A percentile compares a stretch with the other conserved stretches of the same genome.
These are phyloP conservation scores for Enteromius anoplus DNA, from an alignment of 2,797 vertebrate species.

Conservation along the genomic window DNA sequence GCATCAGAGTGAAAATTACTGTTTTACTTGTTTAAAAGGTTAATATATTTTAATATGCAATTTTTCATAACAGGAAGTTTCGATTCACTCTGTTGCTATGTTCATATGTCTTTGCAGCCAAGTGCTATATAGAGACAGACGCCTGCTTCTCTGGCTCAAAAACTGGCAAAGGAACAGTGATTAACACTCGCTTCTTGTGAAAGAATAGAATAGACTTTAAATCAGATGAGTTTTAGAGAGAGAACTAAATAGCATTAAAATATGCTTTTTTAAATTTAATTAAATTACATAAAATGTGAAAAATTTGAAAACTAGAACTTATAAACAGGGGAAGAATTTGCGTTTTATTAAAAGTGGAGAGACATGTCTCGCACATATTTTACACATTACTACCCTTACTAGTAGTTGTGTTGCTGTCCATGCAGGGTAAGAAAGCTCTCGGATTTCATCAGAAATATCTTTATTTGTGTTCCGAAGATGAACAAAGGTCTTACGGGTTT, in stretches of 20 bases:
- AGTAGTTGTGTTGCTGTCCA: not conserved
- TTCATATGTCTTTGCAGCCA: constrained; percentile 17
- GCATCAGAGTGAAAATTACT: not conserved
- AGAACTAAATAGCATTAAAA: not conserved
- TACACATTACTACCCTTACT: not conserved
- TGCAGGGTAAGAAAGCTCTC: not conserved
- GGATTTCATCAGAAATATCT: not conserved
- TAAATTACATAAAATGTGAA: not conserved
- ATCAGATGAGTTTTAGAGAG: not conserved
- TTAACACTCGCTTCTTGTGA: not conserved
- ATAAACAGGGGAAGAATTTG: not conserved
- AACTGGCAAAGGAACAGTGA: constrained; percentile 21
- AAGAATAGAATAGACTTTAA: not conserved
- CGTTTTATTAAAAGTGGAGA: not conserved
- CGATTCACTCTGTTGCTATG: constrained; percentile 33
- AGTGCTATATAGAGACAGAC: constrained; percentile 4
- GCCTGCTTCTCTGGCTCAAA: constrained; percentile 35
- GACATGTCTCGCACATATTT: not conserved
- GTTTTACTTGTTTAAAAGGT: not conserved
- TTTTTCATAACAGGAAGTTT: not conserved
- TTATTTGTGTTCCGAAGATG: not conserved
- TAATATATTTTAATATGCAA: not conserved
- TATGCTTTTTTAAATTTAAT: not conserved
- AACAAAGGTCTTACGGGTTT: not conserved
- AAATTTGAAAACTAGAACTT: not conserved